Evolutionary conservation across 1,140 invertebrate genomes (phyloP).

Genomic region (Solenopsis invicta): DNA sequence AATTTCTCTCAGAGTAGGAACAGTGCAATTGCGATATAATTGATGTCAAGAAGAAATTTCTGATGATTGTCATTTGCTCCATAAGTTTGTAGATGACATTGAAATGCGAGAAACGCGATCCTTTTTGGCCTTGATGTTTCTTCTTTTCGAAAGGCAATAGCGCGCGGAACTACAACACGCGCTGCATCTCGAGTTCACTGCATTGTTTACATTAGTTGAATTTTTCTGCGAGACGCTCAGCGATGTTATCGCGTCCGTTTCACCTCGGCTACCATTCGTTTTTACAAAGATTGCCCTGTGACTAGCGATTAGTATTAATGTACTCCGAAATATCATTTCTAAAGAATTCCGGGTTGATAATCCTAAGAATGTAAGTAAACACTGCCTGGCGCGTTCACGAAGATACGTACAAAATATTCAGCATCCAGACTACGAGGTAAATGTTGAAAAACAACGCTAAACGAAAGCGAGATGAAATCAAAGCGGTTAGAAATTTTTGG

Average conservation of each 20-base stretch:
- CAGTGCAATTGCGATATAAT: too few species aligned
- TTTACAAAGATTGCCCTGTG: background rate
- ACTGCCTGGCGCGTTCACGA: too few species aligned
- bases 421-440: background rate
- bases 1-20: too few species aligned
- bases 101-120: background rate
- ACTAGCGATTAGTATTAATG: background rate
- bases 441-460: background rate
- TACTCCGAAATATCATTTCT: background rate
- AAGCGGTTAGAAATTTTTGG: background rate
- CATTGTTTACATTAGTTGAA: slow-evolving; percentile 7
- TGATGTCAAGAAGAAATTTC: background rate
- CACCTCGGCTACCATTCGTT: background rate
- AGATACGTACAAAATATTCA: background rate
- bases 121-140: background rate
- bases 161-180: background rate
- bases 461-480: background rate
- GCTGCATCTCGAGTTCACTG: background rate
- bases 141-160: background rate
- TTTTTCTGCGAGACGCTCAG: background rate
- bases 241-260: background rate
- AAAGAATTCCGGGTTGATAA: background rate
- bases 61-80: background rate
- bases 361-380: background rate
- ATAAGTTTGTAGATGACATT: background rate